phyloP scores from a whole-genome alignment of 2,113 vertebrate genomes.

The Forbesichthys agassizii region DNA sequence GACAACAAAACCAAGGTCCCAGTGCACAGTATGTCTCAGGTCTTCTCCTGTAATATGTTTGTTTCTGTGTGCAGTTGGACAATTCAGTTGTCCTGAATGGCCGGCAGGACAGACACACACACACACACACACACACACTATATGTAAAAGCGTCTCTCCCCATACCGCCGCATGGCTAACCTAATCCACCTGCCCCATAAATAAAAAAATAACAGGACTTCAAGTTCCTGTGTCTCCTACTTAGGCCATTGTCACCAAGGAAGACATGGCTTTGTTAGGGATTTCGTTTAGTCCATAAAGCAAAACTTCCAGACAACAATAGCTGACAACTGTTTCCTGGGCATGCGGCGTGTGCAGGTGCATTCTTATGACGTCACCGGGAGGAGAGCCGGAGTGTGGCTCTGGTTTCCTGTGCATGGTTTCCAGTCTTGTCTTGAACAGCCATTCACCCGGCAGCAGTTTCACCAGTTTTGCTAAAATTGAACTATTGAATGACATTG shows the following conservation, averaged over 20 bases:
- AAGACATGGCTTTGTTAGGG: constrained; percentile 61
- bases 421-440: neutral
- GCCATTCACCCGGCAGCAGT: neutral
- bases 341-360: constrained; percentile 48
- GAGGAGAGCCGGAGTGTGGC: neutral
- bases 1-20: constrained; percentile 40
- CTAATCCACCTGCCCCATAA: constrained; percentile 58
- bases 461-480: neutral
- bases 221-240: constrained; percentile 57
- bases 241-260: constrained; percentile 53
- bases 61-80: neutral
- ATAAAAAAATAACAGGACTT: constrained; percentile 61
- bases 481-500: neutral
- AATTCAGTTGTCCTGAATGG: neutral
- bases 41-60: neutral
- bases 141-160: constrained; percentile 60
- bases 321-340: constrained; percentile 64
- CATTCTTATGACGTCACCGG: constrained; percentile 50
- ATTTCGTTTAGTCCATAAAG: constrained; percentile 65
- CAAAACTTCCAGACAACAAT: constrained; percentile 65
- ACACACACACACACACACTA: constrained; percentile 26
- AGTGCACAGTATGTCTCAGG: neutral
- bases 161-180: constrained; percentile 53
- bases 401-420: constrained; percentile 30
- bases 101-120: constrained; percentile 52